Conservation (phyloP, 1,140 invertebrate species). For the Coelopa frigida region DNA sequence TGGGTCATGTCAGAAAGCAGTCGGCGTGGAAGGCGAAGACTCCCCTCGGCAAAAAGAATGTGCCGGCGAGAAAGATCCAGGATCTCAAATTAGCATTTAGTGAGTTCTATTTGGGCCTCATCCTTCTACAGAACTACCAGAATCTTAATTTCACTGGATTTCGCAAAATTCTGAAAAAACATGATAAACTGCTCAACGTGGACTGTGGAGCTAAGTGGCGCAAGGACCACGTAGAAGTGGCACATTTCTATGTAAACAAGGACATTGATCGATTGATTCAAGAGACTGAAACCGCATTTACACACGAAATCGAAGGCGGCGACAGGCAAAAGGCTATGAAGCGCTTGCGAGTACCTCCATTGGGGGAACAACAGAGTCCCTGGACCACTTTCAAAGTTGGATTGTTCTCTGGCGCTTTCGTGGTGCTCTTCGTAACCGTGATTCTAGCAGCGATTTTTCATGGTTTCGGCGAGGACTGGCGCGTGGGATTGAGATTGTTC, state of each 20-base stretch:
- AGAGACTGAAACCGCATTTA: conserved; percentile 77
- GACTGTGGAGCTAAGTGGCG: conserved; percentile 64
- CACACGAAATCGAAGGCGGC: conserved; percentile 73
- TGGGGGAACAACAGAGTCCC: conserved; percentile 73
- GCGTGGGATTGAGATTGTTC: conserved; percentile 61
- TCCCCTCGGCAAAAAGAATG: conserved; percentile 50
- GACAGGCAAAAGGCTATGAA: conserved; percentile 84
- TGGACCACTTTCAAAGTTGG: conserved; percentile 83
- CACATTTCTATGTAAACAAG: conserved; percentile 80
- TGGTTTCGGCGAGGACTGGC: conserved; percentile 42
- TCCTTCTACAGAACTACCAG: conserved; percentile 66
- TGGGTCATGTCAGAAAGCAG: conserved; percentile 40
- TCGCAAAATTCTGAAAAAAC: conserved; percentile 89
- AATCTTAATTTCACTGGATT: conserved; percentile 89
- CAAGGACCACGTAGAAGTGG: conserved; percentile 68
- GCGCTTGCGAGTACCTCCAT: conserved; percentile 72
- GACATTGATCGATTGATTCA: conserved; percentile 80
- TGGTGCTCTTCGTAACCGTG: conserved; percentile 67
- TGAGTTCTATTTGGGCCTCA: conserved; percentile 84
- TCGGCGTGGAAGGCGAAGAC: conserved; percentile 48
- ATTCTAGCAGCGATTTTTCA: conserved; percentile 59
- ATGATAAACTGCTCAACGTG: conserved; percentile 69
- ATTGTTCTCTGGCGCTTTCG: conserved; percentile 72
- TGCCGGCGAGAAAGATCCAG: conserved; percentile 61
- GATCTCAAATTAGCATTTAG: conserved; percentile 87